Evolutionary conservation across 2,797 vertebrate species (phyloP).

Genomic region (Xerus rutilus): DNA sequence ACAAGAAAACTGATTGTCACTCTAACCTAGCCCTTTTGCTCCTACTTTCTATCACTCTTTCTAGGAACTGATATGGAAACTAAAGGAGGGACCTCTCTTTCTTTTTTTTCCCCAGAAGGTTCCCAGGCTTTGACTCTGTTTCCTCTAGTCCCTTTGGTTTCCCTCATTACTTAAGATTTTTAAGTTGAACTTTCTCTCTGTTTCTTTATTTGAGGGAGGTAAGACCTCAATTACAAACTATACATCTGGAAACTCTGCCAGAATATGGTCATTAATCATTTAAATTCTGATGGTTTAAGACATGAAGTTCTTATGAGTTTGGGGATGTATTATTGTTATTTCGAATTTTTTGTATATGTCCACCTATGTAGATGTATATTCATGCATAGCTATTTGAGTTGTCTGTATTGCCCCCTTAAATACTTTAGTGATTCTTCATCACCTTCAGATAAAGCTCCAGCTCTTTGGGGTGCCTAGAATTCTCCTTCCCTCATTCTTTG

Average conservation of each 20-base stretch:
- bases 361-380: neutral
- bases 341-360: slow-evolving; percentile 13
- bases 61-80: slow-evolving; percentile 13
- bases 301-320: slow-evolving; percentile 5
- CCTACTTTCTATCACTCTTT: neutral
- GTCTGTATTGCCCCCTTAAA: neutral
- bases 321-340: neutral
- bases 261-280: neutral
- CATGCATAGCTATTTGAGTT: neutral
- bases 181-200: neutral
- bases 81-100: neutral
- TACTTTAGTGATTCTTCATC: neutral
- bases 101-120: neutral
- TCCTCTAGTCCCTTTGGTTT: neutral
- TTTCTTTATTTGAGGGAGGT: neutral
- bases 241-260: neutral
- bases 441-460: neutral
- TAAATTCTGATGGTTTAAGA: neutral
- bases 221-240: neutral
- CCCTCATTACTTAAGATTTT: neutral
- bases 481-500: slow-evolving; percentile 12
- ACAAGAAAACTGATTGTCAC: slow-evolving; percentile 32
- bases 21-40: neutral
- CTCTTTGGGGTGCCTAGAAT: neutral
- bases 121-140: neutral